Evolutionary conservation across 2,113 vertebrate genomes (phyloP), one percentile per base, ranked within the genome.

Genomic region (Maylandia zebra): DNA sequence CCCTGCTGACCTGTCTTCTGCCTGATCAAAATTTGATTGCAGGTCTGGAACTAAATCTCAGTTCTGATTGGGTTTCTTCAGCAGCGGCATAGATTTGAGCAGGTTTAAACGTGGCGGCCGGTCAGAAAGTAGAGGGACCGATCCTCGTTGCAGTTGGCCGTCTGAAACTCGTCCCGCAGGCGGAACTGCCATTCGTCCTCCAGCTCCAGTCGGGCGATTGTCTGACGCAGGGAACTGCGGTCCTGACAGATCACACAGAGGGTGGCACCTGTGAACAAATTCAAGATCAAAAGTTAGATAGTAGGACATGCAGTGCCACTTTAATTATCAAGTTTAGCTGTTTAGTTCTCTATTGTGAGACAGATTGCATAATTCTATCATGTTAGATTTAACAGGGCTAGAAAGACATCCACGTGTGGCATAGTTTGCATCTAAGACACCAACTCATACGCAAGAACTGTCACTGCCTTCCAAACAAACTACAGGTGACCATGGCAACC

Each of bases 141-240:
- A 93, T 99, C 98, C 3, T 99, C 98, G 1, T 97, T 98, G n/a
- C 98, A 98, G 95, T 99, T 99, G 9, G 99, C 98, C 2, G 99
- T 99, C 90, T 99, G 98, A 89, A 99, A 99, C 93, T 99, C 99
- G 17, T 99, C 99, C 50, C 99, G 97, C 38, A 99, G 97, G 2
- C 99, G 97, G 95, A 99, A 99, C 94, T 99, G 99, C 99, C 99
- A 99, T 94, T 99, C 97, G 1, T 99, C 99, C 93, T 99, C 98
- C 92, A 99, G 80, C 95, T 99, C 98, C 89, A 99, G 30, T 3
- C 99, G 96, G 12, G 98, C 98, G 52, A 99, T 99, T 2, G 98
- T 99, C 95, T 99, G 98, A 81, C 98, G 97, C 83, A 99, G 94
- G 2, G 98, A 99, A 87, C 97, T 99, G 81, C 99, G 96, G 94